phyloP scores from a whole-genome alignment of 2,113 vertebrate genomes.

The Cephalopholis sonnerati region DNA sequence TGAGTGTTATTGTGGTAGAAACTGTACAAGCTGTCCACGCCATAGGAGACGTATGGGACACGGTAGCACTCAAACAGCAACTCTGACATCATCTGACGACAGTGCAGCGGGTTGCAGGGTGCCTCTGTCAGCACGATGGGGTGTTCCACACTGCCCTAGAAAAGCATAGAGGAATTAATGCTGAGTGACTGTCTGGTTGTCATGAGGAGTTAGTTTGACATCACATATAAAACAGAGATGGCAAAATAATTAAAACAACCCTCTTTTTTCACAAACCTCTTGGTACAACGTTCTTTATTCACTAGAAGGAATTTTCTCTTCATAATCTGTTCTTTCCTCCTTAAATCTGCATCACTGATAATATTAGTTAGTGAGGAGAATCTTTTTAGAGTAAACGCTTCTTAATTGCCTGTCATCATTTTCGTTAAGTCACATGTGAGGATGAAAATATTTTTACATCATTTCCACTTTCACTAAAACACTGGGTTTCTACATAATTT shows the following conservation, averaged over 20 bases:
- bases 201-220: not conserved
- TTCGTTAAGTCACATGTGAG: no score
- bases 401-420: no score
- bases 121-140: constrained; percentile 88
- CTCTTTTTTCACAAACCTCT: not conserved
- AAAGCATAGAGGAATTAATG: not conserved
- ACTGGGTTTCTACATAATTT: no score
- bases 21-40: constrained; percentile 94
- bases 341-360: no score
- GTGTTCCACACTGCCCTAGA: constrained; percentile 80
- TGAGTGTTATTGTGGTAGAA: constrained; percentile 88
- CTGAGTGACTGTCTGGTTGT: not conserved
- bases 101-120: constrained; percentile 87
- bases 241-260: not conserved
- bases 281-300: not conserved
- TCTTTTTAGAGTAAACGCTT: no score
- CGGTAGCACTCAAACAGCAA: constrained; percentile 96
- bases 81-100: constrained; percentile 90
- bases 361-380: no score
- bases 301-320: not conserved
- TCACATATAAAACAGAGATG: not conserved
- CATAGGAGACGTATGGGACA: constrained; percentile 93
- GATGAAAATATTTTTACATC: no score
- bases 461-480: no score
- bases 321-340: not conserved